Conservation (phyloP, 2,113 vertebrate genomes). For the Silurus asotus region DNA sequence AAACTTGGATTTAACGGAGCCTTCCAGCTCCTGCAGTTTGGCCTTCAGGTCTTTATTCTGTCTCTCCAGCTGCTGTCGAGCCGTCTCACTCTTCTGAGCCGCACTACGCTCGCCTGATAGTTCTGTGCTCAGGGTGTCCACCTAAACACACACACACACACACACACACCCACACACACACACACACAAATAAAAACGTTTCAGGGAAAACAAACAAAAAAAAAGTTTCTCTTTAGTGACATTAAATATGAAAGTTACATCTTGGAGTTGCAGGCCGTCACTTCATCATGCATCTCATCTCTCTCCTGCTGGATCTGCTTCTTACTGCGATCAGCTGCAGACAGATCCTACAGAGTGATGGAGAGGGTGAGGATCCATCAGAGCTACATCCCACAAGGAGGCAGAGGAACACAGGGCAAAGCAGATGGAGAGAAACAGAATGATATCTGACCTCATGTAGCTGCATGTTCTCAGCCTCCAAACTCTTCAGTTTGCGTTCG, state of each 20-base stretch:
- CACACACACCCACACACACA: not conserved
- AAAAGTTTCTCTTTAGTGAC: not conserved
- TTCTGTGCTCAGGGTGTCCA: constrained; percentile 86
- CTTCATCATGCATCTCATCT: constrained; percentile 94
- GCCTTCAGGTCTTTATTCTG: constrained; percentile 97
- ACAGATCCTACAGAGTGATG: constrained; percentile 79
- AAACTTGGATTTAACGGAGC: constrained; percentile 92
- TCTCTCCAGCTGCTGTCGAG: constrained; percentile 91
- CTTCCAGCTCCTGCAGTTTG: constrained; percentile 94
- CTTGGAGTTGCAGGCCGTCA: constrained; percentile 84
- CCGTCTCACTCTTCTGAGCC: constrained; percentile 94
- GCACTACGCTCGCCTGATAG: constrained; percentile 85
- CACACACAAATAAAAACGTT: not conserved
- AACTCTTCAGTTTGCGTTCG: constrained; percentile 89
- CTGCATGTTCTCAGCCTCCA: constrained; percentile 90
- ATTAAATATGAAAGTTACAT: constrained; percentile 72
- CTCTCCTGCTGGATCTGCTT: constrained; percentile 88
- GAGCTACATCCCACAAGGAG: not conserved
- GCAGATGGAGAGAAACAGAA: not conserved
- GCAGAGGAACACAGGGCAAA: not conserved
- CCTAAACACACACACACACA: constrained; percentile 66
- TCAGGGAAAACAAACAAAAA: not conserved
- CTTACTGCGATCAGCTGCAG: constrained; percentile 85
- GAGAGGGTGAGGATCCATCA: not conserved
- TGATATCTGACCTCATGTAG: constrained; percentile 82